Evolutionary conservation across 2,888 invertebrate genomes (phyloP), one percentile per base, ranked within the genome.

Genomic region (Eulithis prunata): DNA sequence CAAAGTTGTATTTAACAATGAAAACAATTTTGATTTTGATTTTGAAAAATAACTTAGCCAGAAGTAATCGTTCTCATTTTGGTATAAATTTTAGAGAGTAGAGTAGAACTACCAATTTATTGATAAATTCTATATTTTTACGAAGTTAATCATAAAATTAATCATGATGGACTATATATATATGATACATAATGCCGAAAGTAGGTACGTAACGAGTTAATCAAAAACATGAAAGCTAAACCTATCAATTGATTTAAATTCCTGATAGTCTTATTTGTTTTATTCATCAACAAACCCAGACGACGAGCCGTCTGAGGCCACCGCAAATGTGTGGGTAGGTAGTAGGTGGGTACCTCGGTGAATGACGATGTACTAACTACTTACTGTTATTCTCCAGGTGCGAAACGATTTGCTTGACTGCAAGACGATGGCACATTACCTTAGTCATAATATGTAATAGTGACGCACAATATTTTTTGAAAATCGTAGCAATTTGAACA

Each of bases 231-330:
- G 10, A 49, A 5, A 62, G 49, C 12, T 6, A 62, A 51, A 56
- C 32, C 32, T 51, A 57, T 52, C 43, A 7, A 52, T 52, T 57
- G 4, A 21, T 11, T 13, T 47, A 14, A 14, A n/a, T 21, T 49
- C 3, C 21, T 49, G 49, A 49, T 49, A 21, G 14, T 11, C 13
- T 53, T 38, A 38, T 53, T 53, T 36, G 32, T 36, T 53, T 36
- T 53, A 53, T 36, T 36, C 38, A 53, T 36, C 53, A 8, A 52
- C 28, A 52, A 38, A 13, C 5, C 21, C 13, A 38, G 53, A 54
- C 79, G 80, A 70, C 78, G 68, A 74, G 75, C 75, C 71, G 79
- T 81, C 80, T 53, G 45, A 14, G 43, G 13, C 53, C 32, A 53
- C 43, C 14, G 28, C 52, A 53, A 45, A 11, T 21, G 49, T 21